Percentiles rank a stretch among this genome's conserved stretches.
These are phyloP conservation scores for Petaurus breviceps DNA, from an alignment of 2,113 vertebrate species.

Conservation along the genomic window DNA sequence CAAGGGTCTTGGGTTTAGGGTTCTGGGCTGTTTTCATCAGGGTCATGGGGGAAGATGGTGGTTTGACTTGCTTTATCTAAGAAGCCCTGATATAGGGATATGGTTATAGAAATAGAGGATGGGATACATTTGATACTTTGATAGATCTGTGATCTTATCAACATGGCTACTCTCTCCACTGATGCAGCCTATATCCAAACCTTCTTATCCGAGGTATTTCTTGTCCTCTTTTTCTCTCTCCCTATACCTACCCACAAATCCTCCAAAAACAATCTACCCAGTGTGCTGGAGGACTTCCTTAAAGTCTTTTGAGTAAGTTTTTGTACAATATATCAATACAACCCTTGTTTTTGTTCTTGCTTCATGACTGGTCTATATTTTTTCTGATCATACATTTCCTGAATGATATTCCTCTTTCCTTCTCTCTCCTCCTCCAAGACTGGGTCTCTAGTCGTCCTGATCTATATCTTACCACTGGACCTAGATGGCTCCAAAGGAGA, in stretches of 20 bases:
- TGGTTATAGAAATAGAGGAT: background rate
- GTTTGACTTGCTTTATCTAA: background rate
- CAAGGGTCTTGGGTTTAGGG: background rate
- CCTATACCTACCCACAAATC: background rate
- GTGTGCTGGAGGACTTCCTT: background rate
- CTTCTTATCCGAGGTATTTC: background rate
- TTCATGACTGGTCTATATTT: background rate
- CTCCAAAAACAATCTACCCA: too few relatives aligned
- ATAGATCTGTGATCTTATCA: background rate
- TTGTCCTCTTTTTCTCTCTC: background rate
- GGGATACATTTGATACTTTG: background rate
- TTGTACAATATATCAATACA: background rate
- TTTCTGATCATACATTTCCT: background rate
- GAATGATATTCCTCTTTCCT: background rate
- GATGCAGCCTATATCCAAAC: background rate
- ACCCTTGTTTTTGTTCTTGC: background rate
- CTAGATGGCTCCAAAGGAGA: too few relatives aligned
- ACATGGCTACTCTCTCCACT: background rate
- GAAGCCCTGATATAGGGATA: background rate
- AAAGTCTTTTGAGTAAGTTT: background rate
- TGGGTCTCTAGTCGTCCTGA: background rate
- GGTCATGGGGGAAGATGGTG: background rate
- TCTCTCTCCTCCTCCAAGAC: background rate
- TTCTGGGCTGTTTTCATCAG: background rate
- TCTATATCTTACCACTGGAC: too few relatives aligned